Evolutionary conservation across 1,140 invertebrate species (phyloP), one percentile per base, ranked within the genome.

Genomic region (Diabrotica undecimpunctata): DNA sequence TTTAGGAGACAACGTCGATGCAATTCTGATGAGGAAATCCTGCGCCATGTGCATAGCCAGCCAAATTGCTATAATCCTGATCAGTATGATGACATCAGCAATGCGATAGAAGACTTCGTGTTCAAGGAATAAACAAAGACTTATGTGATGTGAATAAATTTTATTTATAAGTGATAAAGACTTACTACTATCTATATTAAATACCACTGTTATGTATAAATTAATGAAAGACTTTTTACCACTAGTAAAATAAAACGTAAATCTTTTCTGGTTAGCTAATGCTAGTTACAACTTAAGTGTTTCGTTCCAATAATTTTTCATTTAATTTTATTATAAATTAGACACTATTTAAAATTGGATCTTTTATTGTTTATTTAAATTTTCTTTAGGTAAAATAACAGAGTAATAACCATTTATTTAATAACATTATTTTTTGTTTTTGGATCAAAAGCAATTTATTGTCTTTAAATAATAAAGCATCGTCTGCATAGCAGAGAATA

Each of bases 1-100:
- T 65, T 25, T 63, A 78, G 77, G 77, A 54, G 77, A 78, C 67
- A 78, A 78, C 61, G 77, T 78, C 51, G 77, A 78, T 66, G 77
- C 77, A 66, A 78, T 78, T 25, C 66, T 78, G 51, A 77, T 77
- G 75, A 66, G 77, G 55, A 77, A 77, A 70, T 78, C 77, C 10
- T 75, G 77, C 64, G 73, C 73, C 54, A 78, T 76, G 66, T 78
- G 77, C 63, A 62, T 77, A 65, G 72, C 74, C 57, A 76, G 75
- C 63, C 75, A 78, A 72, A 66, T 78, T 25, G 61, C 76, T 54
- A 62, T 78, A 11, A 67, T 78, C 25, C 65, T 78, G 41, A 70
- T 76, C 58, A 62, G 63, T 58, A 54, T 62, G 56, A 57, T 65
- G 7, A 55, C 61, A 10, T 57, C 60, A 4, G 54, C 60, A 8